phyloP scores from a whole-genome alignment of 2,113 vertebrate genomes.

The Eurypyga helias region DNA sequence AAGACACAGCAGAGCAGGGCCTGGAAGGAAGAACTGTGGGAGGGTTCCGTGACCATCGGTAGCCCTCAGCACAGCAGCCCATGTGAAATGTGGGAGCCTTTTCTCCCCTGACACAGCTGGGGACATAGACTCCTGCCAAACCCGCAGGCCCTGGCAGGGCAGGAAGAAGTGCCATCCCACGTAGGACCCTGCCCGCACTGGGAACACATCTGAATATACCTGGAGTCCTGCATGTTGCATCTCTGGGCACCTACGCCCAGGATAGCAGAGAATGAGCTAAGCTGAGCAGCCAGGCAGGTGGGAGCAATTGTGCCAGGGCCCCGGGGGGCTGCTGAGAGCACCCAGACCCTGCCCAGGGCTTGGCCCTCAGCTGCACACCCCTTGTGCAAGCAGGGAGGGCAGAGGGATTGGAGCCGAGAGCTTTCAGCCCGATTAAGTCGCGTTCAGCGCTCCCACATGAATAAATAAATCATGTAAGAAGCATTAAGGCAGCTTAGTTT shows the following conservation, averaged over 20 bases:
- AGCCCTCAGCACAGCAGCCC: neutral
- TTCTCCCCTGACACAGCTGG: neutral
- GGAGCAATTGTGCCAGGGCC: neutral
- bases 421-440: conserved; percentile 12
- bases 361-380: accelerated
- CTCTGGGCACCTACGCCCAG: neutral
- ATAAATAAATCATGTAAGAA: conserved; percentile 61
- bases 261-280: neutral
- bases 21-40: neutral
- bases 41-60: accelerated
- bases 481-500: conserved; percentile 66
- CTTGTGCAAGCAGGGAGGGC: neutral
- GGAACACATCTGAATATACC: neutral
- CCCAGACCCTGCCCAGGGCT: accelerated
- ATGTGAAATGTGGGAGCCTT: neutral
- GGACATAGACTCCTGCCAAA: neutral
- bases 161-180: neutral
- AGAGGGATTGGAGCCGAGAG: neutral
- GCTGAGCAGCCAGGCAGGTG: neutral
- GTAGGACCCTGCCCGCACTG: accelerated
- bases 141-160: neutral
- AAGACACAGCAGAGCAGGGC: accelerated
- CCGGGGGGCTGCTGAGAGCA: neutral
- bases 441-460: neutral
- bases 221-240: neutral